Conservation (phyloP, 2,888 invertebrate genomes). For the Cryptocheilus praepositus region DNA sequence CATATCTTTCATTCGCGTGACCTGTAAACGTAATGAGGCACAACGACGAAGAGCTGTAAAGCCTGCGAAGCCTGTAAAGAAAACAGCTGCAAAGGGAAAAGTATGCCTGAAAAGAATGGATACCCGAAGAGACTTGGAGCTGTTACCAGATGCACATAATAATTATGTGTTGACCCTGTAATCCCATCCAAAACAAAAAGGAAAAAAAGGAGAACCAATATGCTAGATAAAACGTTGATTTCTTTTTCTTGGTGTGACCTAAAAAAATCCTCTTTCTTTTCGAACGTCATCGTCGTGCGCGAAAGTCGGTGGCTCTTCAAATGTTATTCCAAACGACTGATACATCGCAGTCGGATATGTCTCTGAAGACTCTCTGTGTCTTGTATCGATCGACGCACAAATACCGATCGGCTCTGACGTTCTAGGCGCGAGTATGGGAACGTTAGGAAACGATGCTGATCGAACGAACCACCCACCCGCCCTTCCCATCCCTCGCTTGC, state of each 20-base stretch:
- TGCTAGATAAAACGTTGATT: conserved; percentile 54
- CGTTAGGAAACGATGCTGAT: too few relatives aligned
- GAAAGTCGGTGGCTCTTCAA: conserved; percentile 39
- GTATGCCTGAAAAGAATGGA: conserved; percentile 62
- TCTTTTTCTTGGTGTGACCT: conserved; percentile 58
- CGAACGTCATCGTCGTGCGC: conserved; percentile 30
- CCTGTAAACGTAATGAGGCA: conserved; percentile 65
- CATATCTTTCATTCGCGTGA: conserved; percentile 55
- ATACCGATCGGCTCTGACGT: conserved; percentile 25
- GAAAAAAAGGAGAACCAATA: conserved; percentile 37
- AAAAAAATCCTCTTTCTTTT: conserved; percentile 52
- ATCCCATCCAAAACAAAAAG: conserved; percentile 53
- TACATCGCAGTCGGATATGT: conserved; percentile 19
- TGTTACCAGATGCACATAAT: conserved; percentile 62
- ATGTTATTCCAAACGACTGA: conserved; percentile 25
- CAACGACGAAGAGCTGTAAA: conserved; percentile 67
- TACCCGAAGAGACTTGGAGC: conserved; percentile 57
- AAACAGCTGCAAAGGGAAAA: conserved; percentile 72
- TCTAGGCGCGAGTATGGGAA: too few relatives aligned
- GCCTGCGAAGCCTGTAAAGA: conserved; percentile 74
- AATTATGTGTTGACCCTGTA: conserved; percentile 65
- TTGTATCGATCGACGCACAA: conserved; percentile 30
- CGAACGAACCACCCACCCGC: too few relatives aligned
- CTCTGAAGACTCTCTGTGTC: conserved; percentile 21
- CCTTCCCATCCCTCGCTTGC: conserved; percentile 37